Conservation (phyloP, 2,888 invertebrate genomes). For the Pseudeuparius sepicola region DNA sequence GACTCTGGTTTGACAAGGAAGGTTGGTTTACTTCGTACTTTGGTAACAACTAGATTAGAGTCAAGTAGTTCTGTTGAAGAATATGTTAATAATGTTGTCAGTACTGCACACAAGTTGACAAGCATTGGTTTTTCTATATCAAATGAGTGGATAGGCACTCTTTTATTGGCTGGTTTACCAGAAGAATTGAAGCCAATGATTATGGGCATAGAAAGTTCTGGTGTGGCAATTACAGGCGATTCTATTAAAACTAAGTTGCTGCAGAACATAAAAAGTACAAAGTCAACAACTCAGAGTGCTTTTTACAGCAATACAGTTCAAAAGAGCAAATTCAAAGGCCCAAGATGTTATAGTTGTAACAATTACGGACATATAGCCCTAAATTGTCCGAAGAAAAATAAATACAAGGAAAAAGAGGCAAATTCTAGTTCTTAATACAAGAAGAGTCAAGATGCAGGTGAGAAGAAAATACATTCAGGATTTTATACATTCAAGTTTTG, state of each 20-base stretch:
- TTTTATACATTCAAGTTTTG: too few species aligned
- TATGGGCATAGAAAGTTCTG: slow-evolving; percentile 25
- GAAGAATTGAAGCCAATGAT: slow-evolving; percentile 29
- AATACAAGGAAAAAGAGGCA: too few species aligned
- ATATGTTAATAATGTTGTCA: slow-evolving; percentile 15
- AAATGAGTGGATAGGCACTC: slow-evolving; percentile 27
- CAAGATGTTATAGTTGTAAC: background rate
- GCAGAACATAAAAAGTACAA: slow-evolving; percentile 7
- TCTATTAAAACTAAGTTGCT: slow-evolving; percentile 11
- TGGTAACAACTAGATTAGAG: slow-evolving; percentile 15
- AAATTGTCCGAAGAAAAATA: too few species aligned
- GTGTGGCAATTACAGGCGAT: slow-evolving; percentile 16
- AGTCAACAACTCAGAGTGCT: too few species aligned
- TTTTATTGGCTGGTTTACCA: too few species aligned
- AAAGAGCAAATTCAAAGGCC: too few species aligned
- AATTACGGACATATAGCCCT: background rate
- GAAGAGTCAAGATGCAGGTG: too few species aligned
- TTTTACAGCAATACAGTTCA: too few species aligned
- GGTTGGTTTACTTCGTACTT: slow-evolving; percentile 12
- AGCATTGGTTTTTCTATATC: too few species aligned
- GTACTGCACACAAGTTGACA: slow-evolving; percentile 3
- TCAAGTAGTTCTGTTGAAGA: slow-evolving; percentile 11
- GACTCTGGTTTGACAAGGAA: slow-evolving; percentile 13
- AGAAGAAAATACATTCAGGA: too few species aligned
- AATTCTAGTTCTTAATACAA: too few species aligned